These are phyloP conservation scores for Thripadectes ignobilis DNA, from an alignment of 2,797 vertebrate genomes.

Conservation along the genomic window DNA sequence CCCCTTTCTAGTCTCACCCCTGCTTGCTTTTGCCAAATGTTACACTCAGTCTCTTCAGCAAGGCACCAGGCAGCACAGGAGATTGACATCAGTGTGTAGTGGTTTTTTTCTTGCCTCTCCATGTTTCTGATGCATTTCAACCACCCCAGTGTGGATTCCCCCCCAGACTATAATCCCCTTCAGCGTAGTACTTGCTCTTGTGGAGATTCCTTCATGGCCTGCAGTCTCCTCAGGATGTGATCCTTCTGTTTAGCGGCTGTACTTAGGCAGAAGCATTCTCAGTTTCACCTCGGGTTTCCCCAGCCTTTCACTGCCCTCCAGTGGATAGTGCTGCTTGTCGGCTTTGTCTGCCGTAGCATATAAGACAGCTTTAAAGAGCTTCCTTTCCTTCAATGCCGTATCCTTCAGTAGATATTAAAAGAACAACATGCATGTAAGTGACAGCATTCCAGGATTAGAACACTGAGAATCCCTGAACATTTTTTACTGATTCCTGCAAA, in stretches of 20 bases:
- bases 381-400: neutral
- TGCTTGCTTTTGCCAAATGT: neutral
- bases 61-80: neutral
- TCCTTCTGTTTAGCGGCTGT: neutral
- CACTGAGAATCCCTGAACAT: neutral
- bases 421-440: neutral
- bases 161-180: neutral
- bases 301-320: neutral
- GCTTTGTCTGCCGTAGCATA: neutral
- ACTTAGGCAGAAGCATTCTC: neutral
- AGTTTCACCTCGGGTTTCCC: neutral
- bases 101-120: neutral
- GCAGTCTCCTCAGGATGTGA: neutral
- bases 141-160: neutral
- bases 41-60: neutral
- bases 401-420: neutral
- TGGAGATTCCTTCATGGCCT: neutral
- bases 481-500: neutral
- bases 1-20: neutral
- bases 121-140: neutral
- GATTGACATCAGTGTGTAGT: neutral
- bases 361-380: neutral
- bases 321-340: neutral
- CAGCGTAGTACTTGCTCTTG: neutral
- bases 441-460: neutral